Base-by-base conservation (phyloP, 2,888 invertebrate species). In the Calliphora vomitoria region DNA sequence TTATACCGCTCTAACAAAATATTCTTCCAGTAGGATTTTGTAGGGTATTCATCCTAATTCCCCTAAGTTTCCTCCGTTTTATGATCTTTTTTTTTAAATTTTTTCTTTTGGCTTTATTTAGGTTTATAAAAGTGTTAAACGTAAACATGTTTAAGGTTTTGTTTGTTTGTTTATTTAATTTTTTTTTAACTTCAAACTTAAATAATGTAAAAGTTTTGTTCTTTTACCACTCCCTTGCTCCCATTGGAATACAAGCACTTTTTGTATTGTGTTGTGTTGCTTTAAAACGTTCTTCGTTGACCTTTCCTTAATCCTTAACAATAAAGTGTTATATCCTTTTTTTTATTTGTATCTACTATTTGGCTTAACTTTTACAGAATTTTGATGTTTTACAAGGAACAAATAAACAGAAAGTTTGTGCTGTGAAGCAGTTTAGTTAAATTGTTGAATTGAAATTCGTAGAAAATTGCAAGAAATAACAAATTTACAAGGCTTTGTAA, bases 281-380 rank as follows among this genome's bases (percentile, higher is more conserved):
- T 69, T 50, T 66, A 6, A 66, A 41, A 8, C 11, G 41, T 41
- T 44, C 41, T 13, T 44, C 41, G 25, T 44, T 66, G 66, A 66
- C 66, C 66, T 66, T 66, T 66, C n/a, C 38, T n/a, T 38, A 64
- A 64, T 66, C n/a, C 66, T 10, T 11, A 66, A 35, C 31, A 62
- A n/a, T 15, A 35, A 35, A 31, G 8, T 35, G 31, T 62, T 38
- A 8, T 35, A 35, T 62, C 18, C 62, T n/a, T 62, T 35, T 35
- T n/a, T 35, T 62, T 66, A 18, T 44, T 41, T 66, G 5, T 11
- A 44, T 44, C 44, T 44, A 44, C 44, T 44, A 44, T 5, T 35
- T 35, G 35, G 11, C 41, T 44, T 20, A 44, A 20, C 66, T 20
- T 44, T 66, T 44, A 8, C 11, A 13, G 4, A 10, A 58, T 58